Evolutionary conservation across 1,140 invertebrate genomes (phyloP).

Genomic region (Zophobas morio): DNA sequence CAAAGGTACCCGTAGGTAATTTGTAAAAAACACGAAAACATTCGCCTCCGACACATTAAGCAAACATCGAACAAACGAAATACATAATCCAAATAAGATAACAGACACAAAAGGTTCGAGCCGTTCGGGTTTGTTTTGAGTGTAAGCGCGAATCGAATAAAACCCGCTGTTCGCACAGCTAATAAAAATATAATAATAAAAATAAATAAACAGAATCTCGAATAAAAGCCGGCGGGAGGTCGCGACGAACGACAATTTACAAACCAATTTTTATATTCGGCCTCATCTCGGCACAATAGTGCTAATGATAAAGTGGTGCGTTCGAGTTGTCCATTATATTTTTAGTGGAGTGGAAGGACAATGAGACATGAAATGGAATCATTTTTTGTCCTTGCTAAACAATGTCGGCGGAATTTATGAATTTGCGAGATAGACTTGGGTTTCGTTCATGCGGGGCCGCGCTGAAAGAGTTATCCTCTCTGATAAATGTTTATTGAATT

Average conservation of each 20-base stretch:
- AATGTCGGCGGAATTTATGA: constrained; percentile 42
- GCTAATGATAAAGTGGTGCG: constrained; percentile 59
- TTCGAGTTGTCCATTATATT: constrained; percentile 60
- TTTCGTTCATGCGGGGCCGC: constrained; percentile 11
- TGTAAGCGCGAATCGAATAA: constrained; percentile 44
- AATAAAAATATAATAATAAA: constrained; percentile 46
- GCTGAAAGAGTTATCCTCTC: constrained; percentile 24
- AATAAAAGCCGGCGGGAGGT: constrained; percentile 43
- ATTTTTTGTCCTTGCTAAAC: constrained; percentile 36
- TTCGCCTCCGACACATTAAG: constrained; percentile 25
- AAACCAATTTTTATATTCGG: constrained; percentile 62
- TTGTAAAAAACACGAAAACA: constrained; percentile 6
- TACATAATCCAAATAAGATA: constrained; percentile 44
- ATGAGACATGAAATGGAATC: constrained; percentile 58
- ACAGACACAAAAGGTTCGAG: constrained; percentile 32
- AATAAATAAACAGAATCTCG: constrained; percentile 46
- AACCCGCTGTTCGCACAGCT: background rate
- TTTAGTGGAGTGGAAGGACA: constrained; percentile 58
- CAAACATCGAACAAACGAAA: constrained; percentile 36
- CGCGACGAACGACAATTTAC: constrained; percentile 58
- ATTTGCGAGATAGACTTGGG: constrained; percentile 39
- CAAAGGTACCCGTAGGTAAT: constrained; percentile 22
- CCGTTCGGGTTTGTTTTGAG: constrained; percentile 14
- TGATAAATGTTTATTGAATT: constrained; percentile 37
- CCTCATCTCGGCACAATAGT: constrained; percentile 57